Percentiles rank a stretch among this genome's conserved stretches.
These are phyloP conservation scores for Drosophila aldrichi DNA, from an alignment of 2,888 invertebrate species.

Conservation along the genomic window DNA sequence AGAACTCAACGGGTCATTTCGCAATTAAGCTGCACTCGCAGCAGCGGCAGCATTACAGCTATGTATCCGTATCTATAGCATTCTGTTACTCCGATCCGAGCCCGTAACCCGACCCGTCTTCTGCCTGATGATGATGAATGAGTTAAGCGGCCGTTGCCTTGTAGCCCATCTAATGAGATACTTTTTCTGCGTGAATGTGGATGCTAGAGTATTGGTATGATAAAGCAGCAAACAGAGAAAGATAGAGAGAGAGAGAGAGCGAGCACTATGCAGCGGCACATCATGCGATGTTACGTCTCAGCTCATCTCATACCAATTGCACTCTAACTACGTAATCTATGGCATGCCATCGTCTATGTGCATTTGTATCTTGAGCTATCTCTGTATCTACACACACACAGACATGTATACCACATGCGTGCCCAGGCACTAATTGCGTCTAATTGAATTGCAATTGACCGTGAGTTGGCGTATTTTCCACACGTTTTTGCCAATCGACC, in stretches of 20 bases:
- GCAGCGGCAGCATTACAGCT: constrained; percentile 27
- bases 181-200: constrained; percentile 58
- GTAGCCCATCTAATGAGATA: constrained; percentile 74
- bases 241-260: not conserved
- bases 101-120: constrained; percentile 8
- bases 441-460: constrained; percentile 82
- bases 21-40: constrained; percentile 75
- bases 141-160: constrained; percentile 77
- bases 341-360: constrained; percentile 56
- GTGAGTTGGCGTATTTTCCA: constrained; percentile 81
- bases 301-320: constrained; percentile 27
- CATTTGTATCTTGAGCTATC: constrained; percentile 38
- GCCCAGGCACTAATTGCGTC: constrained; percentile 77
- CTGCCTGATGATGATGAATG: constrained; percentile 73
- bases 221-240: constrained; percentile 2
- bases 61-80: constrained; percentile 39
- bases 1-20: constrained; percentile 71
- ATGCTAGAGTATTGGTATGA: constrained; percentile 7
- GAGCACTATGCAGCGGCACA: constrained; percentile 44
- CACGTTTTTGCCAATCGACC: constrained; percentile 63
- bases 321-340: constrained; percentile 72
- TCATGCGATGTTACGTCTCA: constrained; percentile 45
- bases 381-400: constrained; percentile 11
- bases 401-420: constrained; percentile 25
- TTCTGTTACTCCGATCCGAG: constrained; percentile 19